Evolutionary conservation across 2,888 invertebrate species (phyloP).

Genomic region (Melieria crassipennis): DNA sequence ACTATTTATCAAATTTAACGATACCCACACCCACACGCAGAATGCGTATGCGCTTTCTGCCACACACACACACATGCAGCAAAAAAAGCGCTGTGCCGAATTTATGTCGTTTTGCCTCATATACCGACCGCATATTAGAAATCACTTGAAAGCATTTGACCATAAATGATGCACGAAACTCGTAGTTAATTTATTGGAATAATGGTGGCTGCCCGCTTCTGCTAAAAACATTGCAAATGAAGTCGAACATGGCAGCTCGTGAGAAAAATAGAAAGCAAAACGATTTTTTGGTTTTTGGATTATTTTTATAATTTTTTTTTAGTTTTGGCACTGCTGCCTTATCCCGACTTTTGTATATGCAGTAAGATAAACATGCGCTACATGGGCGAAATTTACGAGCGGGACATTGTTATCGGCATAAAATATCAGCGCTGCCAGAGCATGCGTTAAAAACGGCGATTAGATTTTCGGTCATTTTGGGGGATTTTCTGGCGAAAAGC

Average conservation of each 20-base stretch:
- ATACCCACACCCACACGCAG: neutral
- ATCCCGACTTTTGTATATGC: too few relatives aligned
- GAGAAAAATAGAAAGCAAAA: too few relatives aligned
- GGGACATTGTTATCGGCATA: slow-evolving; percentile 9
- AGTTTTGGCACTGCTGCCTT: too few relatives aligned
- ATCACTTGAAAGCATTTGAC: slow-evolving; percentile 56
- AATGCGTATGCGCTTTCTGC: neutral
- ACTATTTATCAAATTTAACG: too few relatives aligned
- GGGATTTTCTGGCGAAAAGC: neutral
- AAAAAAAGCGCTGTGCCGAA: neutral
- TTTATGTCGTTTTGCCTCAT: neutral
- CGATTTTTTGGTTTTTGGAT: too few relatives aligned
- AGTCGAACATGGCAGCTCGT: too few relatives aligned
- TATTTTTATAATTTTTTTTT: too few relatives aligned
- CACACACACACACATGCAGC: neutral
- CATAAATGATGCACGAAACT: slow-evolving; percentile 59
- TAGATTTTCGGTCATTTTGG: neutral
- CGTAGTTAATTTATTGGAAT: slow-evolving; percentile 57
- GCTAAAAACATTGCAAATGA: too few relatives aligned
- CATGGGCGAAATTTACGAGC: slow-evolving; percentile 12
- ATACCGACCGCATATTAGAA: slow-evolving; percentile 31
- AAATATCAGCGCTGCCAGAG: neutral
- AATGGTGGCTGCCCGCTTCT: slow-evolving; percentile 40
- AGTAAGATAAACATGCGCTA: too few relatives aligned
- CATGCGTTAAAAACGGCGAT: slow-evolving; percentile 3